Base-by-base conservation (phyloP, 2,888 invertebrate genomes). In the Drosophila sordidapex region DNA sequence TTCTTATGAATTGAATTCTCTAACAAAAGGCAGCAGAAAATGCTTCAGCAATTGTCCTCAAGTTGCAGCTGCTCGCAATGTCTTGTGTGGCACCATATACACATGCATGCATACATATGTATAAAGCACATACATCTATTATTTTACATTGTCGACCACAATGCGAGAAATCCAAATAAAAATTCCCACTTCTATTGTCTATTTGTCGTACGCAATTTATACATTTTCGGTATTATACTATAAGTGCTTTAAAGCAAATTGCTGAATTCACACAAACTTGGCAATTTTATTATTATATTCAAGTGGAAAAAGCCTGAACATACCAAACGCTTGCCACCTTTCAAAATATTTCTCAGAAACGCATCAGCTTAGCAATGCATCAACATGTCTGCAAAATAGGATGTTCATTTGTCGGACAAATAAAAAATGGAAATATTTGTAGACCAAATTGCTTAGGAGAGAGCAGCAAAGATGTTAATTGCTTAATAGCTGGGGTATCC, bases 1-100 rank as follows among this genome's bases (percentile, higher is more conserved):
- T 84, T 81, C 82, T 69, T 66, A 81, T 80, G 80, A 73, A 72
- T 78, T 84, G 59, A 54, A 43, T 59, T 69, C 70, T 27, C 21
- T 46, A 56, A 79, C 79, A 78, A 78, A 75, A 65, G 79, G 35
- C 61, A 68, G 27, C 38, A 57, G 46, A 70, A 59, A 70, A 53
- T 53, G 31, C 38, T 36, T 4, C 15, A 21, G 18, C 69, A 51
- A 79, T 83, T 83, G 82, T 83, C 70, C 73, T 51, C 69, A 59
- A 60, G 69, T 38, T 73, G 52, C 70, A 74, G 60, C 59, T 66
- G 66, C 29, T 59, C 38, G 31, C 18, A 29, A 35, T 25, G 52
- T 33, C 54, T 43, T 70, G 49, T 51, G 35, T 46, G 52, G 31
- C 18, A 35, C 31, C n/a, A 13, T 35, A 31, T 15, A n/a, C 35